Conservation (phyloP, 2,113 vertebrate genomes). For the Lepus timidus region DNA sequence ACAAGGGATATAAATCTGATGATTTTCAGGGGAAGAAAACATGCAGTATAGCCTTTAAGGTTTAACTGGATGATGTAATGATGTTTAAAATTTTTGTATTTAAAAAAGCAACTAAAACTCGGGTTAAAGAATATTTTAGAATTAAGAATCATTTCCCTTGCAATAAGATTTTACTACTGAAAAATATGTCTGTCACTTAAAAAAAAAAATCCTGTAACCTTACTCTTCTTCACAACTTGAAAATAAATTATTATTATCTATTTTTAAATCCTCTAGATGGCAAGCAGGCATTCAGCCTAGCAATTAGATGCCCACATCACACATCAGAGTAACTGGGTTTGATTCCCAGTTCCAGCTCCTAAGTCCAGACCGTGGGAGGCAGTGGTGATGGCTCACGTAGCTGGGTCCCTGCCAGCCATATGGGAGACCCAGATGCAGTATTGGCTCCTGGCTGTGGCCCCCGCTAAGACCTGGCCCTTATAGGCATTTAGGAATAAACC, state of each 20-base stretch:
- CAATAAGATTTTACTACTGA: constrained; percentile 58
- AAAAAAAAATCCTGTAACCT: constrained; percentile 58
- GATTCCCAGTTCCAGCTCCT: too few species aligned
- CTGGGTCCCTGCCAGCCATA: too few species aligned
- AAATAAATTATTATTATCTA: constrained; percentile 55
- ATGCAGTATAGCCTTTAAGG: constrained; percentile 34
- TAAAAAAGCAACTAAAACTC: not conserved
- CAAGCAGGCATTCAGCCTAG: too few species aligned
- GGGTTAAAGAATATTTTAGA: constrained; percentile 45
- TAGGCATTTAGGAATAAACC: too few species aligned
- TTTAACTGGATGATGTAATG: constrained; percentile 39
- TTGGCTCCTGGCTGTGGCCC: too few species aligned
- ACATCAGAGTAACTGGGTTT: too few species aligned
- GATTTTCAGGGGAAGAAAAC: not conserved
- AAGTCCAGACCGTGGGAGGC: too few species aligned
- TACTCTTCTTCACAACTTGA: constrained; percentile 59
- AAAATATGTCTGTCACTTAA: constrained; percentile 59
- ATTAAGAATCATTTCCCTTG: constrained; percentile 65
- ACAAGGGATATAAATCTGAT: not conserved
- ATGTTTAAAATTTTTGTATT: constrained; percentile 6
- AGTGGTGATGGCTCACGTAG: too few species aligned
- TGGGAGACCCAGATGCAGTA: too few species aligned
- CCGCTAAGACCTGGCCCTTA: too few species aligned
- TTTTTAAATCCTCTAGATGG: constrained; percentile 11
- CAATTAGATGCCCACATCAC: too few species aligned